Evolutionary conservation across 2,113 vertebrate species (phyloP), one percentile per base, ranked within the genome.

Genomic region (Platycercus adscitus): DNA sequence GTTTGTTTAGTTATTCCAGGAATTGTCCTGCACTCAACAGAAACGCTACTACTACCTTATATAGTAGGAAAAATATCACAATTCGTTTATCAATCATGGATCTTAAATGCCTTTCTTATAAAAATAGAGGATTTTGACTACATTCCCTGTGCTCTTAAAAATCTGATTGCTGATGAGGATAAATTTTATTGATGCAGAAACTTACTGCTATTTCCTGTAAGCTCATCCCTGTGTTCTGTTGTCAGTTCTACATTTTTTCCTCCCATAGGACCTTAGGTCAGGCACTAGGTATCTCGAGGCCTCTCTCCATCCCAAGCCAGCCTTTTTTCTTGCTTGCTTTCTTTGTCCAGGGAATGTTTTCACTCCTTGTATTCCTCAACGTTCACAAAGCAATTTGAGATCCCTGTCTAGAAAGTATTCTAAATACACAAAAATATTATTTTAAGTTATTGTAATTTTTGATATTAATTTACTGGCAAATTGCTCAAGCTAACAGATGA

Each of bases 341-440:
- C 35, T 35, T 88, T 81, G 88, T 70, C 46, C 33, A 56, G 25
- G 15, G 24, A 53, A 26, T 61, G 17, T 66, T 90, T 94, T 66
- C 39, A 29, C 35, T 86, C 46, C 33, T 81, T 78, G 18, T 55
- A 56, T 78, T 93, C 47, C 64, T 39, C 83, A 83, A 63, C 14
- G 52, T 68, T 90, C 65, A 71, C 37, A 26, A 86, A 83, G 47
- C 26, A 56, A 70, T 75, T 81, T 81, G 64, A 88, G 64, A 78
- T 88, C 35, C 5, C 16, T 78, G 37, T 35, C 72, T 75, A 55
- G 24, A 89, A 95, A 90, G 17, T 47, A 60, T 78, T 88, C 60
- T 78, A 83, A 89, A 77, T 81, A 46, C 23, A 81, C 12, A 69
- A 69, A 82, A 94, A 87, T 91, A 95, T 88, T 91, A 78, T 86